A percentile compares a stretch with the other conserved stretches of the same genome.
Evolutionary conservation across 2,888 invertebrate species (phyloP).

Genomic region (Dicyrtomina minuta): DNA sequence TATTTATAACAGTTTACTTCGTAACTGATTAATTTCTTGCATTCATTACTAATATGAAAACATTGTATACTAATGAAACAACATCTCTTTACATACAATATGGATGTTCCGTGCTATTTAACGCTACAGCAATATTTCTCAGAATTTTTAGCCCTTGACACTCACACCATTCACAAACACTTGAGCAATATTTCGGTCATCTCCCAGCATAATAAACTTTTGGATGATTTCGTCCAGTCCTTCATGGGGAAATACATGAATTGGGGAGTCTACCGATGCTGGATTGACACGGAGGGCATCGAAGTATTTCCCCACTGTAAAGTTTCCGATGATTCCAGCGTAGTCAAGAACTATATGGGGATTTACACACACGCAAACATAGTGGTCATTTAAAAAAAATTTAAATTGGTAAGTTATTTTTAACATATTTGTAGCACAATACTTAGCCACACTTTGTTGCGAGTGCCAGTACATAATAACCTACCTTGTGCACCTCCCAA

Average conservation of each 20-base stretch:
- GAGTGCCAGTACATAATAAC: background rate
- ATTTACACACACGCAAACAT: conserved; percentile 52
- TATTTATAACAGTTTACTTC: too few species aligned
- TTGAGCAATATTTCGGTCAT: conserved; percentile 75
- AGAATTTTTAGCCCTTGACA: conserved; percentile 58
- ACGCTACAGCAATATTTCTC: too few species aligned
- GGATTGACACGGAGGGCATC: conserved; percentile 80
- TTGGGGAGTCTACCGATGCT: conserved; percentile 56
- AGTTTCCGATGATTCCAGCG: conserved; percentile 69
- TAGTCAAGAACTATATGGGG: conserved; percentile 73
- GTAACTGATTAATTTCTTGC: too few species aligned
- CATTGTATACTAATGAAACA: too few species aligned
- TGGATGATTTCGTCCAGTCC: conserved; percentile 67
- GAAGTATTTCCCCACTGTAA: conserved; percentile 77
- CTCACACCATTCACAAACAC: conserved; percentile 74
- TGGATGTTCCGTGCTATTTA: too few species aligned
- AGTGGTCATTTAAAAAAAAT: background rate
- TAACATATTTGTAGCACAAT: too few species aligned
- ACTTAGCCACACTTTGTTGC: too few species aligned
- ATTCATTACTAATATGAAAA: too few species aligned
- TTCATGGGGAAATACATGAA: conserved; percentile 55
- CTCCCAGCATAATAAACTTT: conserved; percentile 75
- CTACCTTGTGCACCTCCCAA: conserved; percentile 80
- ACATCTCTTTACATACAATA: too few species aligned
- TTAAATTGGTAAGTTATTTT: too few species aligned